Evolutionary conservation across 2,113 vertebrate genomes (phyloP).

Genomic region (Axis porcinus): DNA sequence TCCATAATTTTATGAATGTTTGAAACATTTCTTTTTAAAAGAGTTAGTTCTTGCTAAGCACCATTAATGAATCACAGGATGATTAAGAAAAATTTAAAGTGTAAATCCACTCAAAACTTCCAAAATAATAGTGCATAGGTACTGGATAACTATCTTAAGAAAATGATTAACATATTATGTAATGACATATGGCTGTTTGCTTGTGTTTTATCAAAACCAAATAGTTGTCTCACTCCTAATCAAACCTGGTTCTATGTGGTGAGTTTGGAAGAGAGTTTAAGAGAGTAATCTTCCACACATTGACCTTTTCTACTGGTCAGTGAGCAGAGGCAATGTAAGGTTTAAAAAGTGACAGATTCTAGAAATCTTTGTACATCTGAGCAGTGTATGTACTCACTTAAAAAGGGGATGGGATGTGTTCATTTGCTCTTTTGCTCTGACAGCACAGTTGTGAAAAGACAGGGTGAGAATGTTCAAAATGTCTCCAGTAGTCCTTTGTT

Average conservation of each 20-base stretch:
- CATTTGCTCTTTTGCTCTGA: neutral
- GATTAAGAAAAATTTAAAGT: neutral
- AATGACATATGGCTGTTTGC: neutral
- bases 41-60: neutral
- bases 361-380: neutral
- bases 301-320: neutral
- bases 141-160: neutral
- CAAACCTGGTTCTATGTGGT: neutral
- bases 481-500: neutral
- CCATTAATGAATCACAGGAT: neutral
- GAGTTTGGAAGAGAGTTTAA: neutral
- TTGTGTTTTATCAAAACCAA: neutral
- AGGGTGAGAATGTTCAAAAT: neutral
- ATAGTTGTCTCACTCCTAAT: neutral
- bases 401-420: neutral
- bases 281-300: neutral
- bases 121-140: neutral
- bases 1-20: neutral
- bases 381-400: neutral
- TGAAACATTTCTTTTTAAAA: neutral
- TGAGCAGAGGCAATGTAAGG: neutral
- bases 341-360: neutral
- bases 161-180: neutral
- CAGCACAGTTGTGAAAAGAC: neutral
- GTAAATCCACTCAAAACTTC: neutral